phyloP scores from a whole-genome alignment of 2,888 invertebrate genomes.

The Brachyptera risi region DNA sequence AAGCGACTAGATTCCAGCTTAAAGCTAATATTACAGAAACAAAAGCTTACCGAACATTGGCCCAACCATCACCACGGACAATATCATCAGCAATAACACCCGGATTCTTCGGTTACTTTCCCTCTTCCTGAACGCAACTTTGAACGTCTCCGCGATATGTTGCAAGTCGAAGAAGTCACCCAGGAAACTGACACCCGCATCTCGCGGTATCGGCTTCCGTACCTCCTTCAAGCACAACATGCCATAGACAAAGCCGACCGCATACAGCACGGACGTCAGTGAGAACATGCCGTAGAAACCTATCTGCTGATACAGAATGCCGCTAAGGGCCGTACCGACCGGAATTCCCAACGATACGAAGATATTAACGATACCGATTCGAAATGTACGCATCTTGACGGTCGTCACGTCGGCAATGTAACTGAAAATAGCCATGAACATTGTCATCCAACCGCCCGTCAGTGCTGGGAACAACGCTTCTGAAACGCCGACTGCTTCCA shows the following conservation, averaged over 20 bases:
- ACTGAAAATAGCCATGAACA: constrained; percentile 87
- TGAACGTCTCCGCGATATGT: constrained; percentile 72
- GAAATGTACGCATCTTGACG: constrained; percentile 73
- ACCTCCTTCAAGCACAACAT: constrained; percentile 64
- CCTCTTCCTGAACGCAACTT: constrained; percentile 74
- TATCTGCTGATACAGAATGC: constrained; percentile 69
- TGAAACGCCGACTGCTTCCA: constrained; percentile 69
- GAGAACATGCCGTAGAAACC: constrained; percentile 81
- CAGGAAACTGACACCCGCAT: constrained; percentile 49
- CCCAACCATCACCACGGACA: constrained; percentile 80
- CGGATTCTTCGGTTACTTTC: constrained; percentile 68
- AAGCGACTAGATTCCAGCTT: not conserved
- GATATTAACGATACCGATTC: constrained; percentile 84
- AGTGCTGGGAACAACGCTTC: constrained; percentile 79
- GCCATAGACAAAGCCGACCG: constrained; percentile 71
- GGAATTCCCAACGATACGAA: constrained; percentile 86
- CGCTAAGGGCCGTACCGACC: constrained; percentile 84
- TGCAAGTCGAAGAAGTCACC: constrained; percentile 71
- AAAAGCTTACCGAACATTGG: constrained; percentile 71
- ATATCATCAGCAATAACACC: constrained; percentile 72
- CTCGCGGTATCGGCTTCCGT: constrained; percentile 33
- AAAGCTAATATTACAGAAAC: not conserved
- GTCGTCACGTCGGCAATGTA: constrained; percentile 85
- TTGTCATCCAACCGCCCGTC: constrained; percentile 83
- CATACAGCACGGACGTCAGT: constrained; percentile 68